These are phyloP conservation scores for Pseudomugil gertrudae DNA, from an alignment of 2,797 vertebrate genomes.

Conservation along the genomic window DNA sequence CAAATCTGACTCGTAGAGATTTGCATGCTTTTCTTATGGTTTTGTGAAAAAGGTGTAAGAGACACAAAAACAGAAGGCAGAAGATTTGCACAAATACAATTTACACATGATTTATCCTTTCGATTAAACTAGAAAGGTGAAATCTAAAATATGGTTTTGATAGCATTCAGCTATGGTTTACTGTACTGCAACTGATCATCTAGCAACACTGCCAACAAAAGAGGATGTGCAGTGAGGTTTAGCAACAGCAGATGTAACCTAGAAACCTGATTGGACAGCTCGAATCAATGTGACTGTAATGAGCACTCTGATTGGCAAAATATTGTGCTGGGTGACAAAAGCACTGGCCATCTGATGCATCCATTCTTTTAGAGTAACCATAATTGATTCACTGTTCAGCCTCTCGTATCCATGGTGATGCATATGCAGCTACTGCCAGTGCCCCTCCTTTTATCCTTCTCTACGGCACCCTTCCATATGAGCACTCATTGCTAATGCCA, in stretches of 20 bases:
- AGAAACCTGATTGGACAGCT: conserved; percentile 55
- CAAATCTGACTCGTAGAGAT: conserved; percentile 1
- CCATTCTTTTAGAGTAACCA: conserved; percentile 39
- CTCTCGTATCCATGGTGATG: conserved; percentile 68
- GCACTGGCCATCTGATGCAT: conserved; percentile 45
- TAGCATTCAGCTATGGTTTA: conserved; percentile 1
- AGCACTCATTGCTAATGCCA: conserved; percentile 28
- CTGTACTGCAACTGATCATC: conserved; percentile 23
- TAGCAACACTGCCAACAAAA: conserved; percentile 33
- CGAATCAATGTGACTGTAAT: conserved; percentile 50
- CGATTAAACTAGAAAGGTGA: neutral
- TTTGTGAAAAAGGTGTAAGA: conserved; percentile 19
- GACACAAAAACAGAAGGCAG: neutral
- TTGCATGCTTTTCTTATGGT: conserved; percentile 12
- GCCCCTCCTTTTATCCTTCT: conserved; percentile 40
- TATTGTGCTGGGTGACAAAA: conserved; percentile 64
- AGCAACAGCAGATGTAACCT: conserved; percentile 28
- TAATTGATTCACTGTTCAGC: conserved; percentile 64
- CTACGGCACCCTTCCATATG: conserved; percentile 35
- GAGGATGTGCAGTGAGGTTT: conserved; percentile 19
- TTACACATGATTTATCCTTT: conserved; percentile 9
- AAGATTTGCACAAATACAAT: conserved; percentile 3
- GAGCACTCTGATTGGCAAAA: conserved; percentile 63
- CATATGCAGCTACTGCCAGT: conserved; percentile 54
- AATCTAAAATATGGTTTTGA: conserved; percentile 2